These are phyloP conservation scores for Ornithoptera alexandrae DNA, from an alignment of 2,888 invertebrate species.

Conservation along the genomic window DNA sequence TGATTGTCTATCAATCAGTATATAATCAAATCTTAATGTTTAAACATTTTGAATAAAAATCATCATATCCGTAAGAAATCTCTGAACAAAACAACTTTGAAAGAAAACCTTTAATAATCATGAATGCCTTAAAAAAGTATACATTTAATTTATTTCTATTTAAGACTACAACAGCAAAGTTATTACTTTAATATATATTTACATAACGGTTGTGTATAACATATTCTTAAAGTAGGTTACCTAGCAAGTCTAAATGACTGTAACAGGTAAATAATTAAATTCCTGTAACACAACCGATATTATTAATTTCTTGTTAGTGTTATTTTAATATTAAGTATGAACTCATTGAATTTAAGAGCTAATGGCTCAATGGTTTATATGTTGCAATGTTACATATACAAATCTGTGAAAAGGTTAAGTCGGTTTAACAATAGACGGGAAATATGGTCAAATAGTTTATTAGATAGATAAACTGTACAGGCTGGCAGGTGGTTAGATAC, in stretches of 20 bases:
- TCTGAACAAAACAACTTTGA: too few species aligned
- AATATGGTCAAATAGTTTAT: neutral
- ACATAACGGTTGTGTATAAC: neutral
- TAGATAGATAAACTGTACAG: too few species aligned
- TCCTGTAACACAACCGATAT: neutral
- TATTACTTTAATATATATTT: neutral
- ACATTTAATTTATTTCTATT: neutral
- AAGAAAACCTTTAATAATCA: too few species aligned
- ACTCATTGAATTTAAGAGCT: neutral
- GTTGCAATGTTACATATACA: neutral
- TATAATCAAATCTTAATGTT: too few species aligned
- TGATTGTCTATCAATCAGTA: too few species aligned
- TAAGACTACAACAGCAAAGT: too few species aligned
- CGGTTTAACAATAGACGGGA: neutral
- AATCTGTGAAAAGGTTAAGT: neutral
- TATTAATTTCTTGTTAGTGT: constrained; percentile 1
- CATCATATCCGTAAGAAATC: too few species aligned
- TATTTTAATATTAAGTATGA: neutral
- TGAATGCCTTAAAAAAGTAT: too few species aligned
- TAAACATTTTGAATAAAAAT: too few species aligned
- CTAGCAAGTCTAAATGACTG: neutral
- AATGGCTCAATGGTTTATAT: neutral
- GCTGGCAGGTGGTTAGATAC: too few species aligned
- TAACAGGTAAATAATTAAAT: neutral
- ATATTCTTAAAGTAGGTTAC: neutral